Evolutionary conservation across 2,888 invertebrate species (phyloP).

Genomic region (Bedellia somnulentella): DNA sequence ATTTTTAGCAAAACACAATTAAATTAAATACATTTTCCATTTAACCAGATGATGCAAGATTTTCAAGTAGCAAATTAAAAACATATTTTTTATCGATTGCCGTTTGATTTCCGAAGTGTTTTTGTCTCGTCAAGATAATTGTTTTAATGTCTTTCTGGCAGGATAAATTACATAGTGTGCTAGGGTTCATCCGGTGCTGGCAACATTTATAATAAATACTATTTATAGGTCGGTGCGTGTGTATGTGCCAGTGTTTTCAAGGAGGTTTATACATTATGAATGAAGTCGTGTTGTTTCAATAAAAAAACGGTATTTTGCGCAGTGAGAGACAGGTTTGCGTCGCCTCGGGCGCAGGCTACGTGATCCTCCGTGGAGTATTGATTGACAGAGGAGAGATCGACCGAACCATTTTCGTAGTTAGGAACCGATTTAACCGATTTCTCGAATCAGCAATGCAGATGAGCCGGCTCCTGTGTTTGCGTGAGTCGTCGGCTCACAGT

Average conservation of each 20-base stretch:
- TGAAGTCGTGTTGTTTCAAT: conserved; percentile 44
- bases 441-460: conserved; percentile 10
- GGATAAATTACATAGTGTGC: conserved; percentile 25
- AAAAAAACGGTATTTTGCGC: conserved; percentile 44
- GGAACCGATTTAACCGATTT: conserved; percentile 2
- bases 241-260: conserved; percentile 29
- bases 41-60: no score
- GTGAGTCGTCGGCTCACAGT: conserved; percentile 34
- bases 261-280: conserved; percentile 52
- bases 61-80: no score
- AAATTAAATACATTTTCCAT: no score
- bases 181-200: conserved; percentile 8
- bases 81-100: no score
- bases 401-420: background rate
- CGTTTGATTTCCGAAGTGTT: conserved; percentile 39
- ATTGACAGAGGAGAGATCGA: conserved; percentile 14
- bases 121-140: conserved; percentile 15
- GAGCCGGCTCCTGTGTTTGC: conserved; percentile 20
- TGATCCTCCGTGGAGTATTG: conserved; percentile 18
- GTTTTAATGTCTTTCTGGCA: conserved; percentile 11
- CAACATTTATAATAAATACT: no score
- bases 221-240: conserved; percentile 24
- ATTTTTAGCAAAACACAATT: no score
- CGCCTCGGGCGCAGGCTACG: conserved; percentile 30
- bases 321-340: conserved; percentile 37